Evolutionary conservation across 2,797 vertebrate species (phyloP), one percentile per base, ranked within the genome.

Genomic region (Melanotaenia pygmaea): DNA sequence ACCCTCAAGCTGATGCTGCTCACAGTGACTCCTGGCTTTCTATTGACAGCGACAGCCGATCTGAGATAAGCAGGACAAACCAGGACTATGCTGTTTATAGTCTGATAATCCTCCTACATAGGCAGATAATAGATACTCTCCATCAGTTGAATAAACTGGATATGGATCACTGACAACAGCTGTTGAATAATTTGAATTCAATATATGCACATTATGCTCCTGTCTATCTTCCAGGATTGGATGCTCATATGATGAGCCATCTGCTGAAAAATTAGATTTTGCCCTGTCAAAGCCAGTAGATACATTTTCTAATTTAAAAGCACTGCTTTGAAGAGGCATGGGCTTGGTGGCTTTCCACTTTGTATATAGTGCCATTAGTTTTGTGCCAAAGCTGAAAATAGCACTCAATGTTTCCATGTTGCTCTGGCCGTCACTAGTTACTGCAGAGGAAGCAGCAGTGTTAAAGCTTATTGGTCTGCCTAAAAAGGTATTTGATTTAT

Each of bases 371-470:
- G 82, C 82, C 82, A 84, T 90, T 82, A 75, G 58, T 70, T 85
- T 76, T 47, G 83, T 86, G 87, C 89, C 89, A 85, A 77, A 69
- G 74, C 85, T 85, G 79, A 81, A 92, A 91, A 85, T 86, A 91
- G 82, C 59, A 35, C 67, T 76, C 59, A 53, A 65, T 64, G 64
- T 79, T 76, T 83, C 72, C 66, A 22, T 63, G 67, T 83, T 81
- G 58, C 62, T 76, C 72, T 76, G 79, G 74, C 78, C 70, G 64
- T 83, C 70, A 59, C 62, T 70, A 67, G 60, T 40, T 70, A 62
- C 47, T 62, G 71, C 76, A 77, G 79, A 75, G 59, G 68, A 80
- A 63, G 61, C 47, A 22, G 71, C 6, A 3, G 62, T 70, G 45
- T 67, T 50, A 60, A 73, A 22, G 18, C 24, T 32, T 64, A 74